Evolutionary conservation across 2,888 invertebrate genomes (phyloP).

Genomic region (Phaonia tiefii): DNA sequence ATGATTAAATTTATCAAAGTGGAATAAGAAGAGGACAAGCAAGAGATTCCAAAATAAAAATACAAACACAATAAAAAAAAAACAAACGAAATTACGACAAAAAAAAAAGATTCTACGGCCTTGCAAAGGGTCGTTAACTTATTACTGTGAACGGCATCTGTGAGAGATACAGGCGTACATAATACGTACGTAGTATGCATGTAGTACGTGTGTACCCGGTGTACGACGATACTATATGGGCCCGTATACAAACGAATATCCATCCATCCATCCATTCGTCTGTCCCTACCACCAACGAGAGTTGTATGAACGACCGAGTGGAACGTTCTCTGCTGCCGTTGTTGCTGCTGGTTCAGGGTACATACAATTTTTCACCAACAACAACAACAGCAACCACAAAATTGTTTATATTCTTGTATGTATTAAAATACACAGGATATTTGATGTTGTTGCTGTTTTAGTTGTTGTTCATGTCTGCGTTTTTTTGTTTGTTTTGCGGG

Average conservation of each 20-base stretch:
- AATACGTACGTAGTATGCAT: slow-evolving; percentile 1
- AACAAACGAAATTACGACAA: slow-evolving; percentile 31
- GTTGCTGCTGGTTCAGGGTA: background rate
- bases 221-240: too few relatives aligned
- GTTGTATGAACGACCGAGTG: slow-evolving; percentile 8
- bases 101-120: slow-evolving; percentile 64
- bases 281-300: slow-evolving; percentile 4
- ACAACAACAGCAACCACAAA: slow-evolving; percentile 11
- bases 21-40: slow-evolving; percentile 10
- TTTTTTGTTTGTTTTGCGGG: background rate
- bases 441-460: slow-evolving; percentile 1
- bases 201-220: background rate
- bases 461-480: slow-evolving; percentile 25
- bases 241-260: too few relatives aligned
- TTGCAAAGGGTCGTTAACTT: slow-evolving; percentile 67
- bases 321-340: background rate
- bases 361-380: background rate
- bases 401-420: slow-evolving; percentile 7
- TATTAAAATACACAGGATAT: background rate
- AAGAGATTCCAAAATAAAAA: slow-evolving; percentile 59
- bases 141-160: slow-evolving; percentile 64
- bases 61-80: slow-evolving; percentile 31
- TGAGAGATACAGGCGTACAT: slow-evolving; percentile 42
- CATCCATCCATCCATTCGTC: too few relatives aligned
- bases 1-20: slow-evolving; percentile 67